Conservation (phyloP, 2,113 vertebrate species). For the Oreamnos americanus region DNA sequence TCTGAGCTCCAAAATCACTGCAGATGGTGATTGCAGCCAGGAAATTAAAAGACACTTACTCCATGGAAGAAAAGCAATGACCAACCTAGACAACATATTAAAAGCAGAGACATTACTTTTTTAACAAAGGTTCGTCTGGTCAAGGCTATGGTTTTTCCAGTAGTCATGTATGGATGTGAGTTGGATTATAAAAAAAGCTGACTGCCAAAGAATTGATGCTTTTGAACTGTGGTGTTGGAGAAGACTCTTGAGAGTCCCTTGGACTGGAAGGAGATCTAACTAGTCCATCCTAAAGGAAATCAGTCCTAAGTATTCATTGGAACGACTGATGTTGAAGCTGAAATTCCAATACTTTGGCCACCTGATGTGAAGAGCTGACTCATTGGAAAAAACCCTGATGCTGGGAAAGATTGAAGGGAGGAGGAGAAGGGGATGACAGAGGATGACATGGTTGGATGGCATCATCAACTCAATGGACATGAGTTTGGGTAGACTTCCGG, state of each 20-base stretch:
- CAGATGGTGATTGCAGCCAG: not conserved
- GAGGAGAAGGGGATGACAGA: fast-evolving
- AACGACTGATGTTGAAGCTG: not conserved
- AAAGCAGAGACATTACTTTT: not conserved
- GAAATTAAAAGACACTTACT: not conserved
- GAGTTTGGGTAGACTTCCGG: not conserved
- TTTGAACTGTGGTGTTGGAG: not conserved
- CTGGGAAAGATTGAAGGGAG: not conserved
- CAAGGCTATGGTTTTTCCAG: not conserved
- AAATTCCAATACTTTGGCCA: not conserved
- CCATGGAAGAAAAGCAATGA: not conserved
- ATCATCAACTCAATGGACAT: not conserved
- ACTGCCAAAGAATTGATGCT: not conserved
- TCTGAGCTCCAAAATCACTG: not conserved
- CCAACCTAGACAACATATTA: not conserved
- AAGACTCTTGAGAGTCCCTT: not conserved
- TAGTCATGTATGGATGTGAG: not conserved
- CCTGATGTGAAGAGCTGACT: not conserved
- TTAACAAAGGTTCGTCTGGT: not conserved
- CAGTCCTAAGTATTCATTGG: not conserved
- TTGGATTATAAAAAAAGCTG: not conserved
- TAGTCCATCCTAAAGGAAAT: not conserved
- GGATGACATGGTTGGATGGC: not conserved
- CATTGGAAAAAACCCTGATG: not conserved
- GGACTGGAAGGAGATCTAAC: not conserved